These are phyloP conservation scores for Pseudoatta argentina DNA, from an alignment of 1,140 invertebrate genomes.

Conservation along the genomic window DNA sequence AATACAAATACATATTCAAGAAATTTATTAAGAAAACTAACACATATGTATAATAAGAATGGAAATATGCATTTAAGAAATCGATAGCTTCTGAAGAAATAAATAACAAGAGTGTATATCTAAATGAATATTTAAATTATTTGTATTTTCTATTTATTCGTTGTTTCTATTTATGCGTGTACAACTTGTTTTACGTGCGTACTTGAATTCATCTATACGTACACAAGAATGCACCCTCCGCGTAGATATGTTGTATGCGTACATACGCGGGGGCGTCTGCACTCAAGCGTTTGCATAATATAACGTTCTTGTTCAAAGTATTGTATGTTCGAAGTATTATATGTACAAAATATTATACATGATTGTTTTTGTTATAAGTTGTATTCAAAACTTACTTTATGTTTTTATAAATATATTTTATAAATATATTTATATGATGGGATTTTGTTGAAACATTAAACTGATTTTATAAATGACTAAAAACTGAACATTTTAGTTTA, in stretches of 20 bases:
- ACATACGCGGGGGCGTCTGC: conserved; percentile 23
- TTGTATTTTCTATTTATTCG: conserved; percentile 11
- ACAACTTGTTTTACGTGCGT: background rate
- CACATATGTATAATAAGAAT: background rate
- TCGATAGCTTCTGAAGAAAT: background rate
- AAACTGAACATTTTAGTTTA: background rate
- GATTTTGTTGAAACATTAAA: background rate
- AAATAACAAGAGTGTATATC: background rate
- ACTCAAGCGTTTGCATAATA: conserved; percentile 18
- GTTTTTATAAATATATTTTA: background rate
- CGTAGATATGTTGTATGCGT: conserved; percentile 19
- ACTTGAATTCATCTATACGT: background rate
- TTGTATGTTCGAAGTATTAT: background rate
- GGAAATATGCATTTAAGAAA: background rate
- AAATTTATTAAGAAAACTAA: background rate
- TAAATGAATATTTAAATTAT: background rate
- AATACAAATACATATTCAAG: background rate
- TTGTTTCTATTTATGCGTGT: background rate
- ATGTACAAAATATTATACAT: background rate
- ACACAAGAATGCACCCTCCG: background rate
- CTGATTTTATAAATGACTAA: background rate
- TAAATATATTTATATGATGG: background rate
- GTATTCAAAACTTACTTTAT: background rate
- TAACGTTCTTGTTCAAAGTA: conserved; percentile 9
- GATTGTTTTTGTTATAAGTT: background rate